Evolutionary conservation across 2,113 vertebrate genomes (phyloP), one percentile per base, ranked within the genome.

Genomic region (Gavia stellata): DNA sequence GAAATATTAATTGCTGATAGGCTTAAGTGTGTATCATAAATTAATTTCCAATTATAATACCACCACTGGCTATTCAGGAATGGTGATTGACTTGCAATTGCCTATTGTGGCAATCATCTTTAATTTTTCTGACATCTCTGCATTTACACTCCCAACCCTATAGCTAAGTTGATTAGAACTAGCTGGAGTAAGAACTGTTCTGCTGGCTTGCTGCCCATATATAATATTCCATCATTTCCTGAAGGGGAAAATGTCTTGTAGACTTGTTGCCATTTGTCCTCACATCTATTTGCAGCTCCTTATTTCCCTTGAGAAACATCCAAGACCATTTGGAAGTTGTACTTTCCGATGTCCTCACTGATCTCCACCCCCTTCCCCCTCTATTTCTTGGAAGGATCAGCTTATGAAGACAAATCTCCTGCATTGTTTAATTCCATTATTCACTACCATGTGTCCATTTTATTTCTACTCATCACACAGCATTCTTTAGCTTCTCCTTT

Each of bases 241-340:
- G 49, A 67, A 7, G 15, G 49, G 26, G n/a, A 91, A 85, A 91
- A 70, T 34, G 7, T 82, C 78, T 70, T 85, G 62, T 53, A 93
- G 92, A 79, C 81, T 90, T 17, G 1, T 82, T 95, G 87, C 78
- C 87, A 73, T 96, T 96, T 94, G 94, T 95, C 94, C 87, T 96
- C 74, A 68, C 78, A 18, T 95, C 90, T 95, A 90, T 95, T 96
- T 97, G 90, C 87, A 95, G 91, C 84, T 96, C 45, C 78, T 87
- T 90, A 85, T 96, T 97, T 96, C 94, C 94, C 94, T 90, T 91
- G 92, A 90, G 95, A 96, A 82, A 40, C 56, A 62, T 94, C 86
- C 93, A 95, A 95, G 86, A 94, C 49, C 49, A 36, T 89, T 89
- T 96, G 73, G 73, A 97, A 87, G 72, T 40, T 75, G 70, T 87